Evolutionary conservation across 2,888 invertebrate species (phyloP), one percentile per base, ranked within the genome.

Genomic region (Chloroclystis v-ata): DNA sequence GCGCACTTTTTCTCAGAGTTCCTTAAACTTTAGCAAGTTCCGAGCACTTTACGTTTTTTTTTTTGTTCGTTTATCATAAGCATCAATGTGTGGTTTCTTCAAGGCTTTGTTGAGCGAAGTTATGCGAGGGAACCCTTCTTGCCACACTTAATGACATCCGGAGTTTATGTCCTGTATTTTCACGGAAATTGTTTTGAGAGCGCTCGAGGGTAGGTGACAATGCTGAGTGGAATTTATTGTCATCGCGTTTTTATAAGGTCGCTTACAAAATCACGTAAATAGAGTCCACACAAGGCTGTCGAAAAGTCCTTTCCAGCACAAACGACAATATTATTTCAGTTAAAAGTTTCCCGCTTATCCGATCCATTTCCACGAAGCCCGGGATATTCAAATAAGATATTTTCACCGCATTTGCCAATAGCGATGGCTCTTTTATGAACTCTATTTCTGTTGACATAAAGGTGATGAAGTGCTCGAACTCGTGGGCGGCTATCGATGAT

Each of bases 311-410:
- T 63, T 61, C 59, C 61, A 65, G 59, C 60, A 69, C 70, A 70
- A 73, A 75, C 70, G 72, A 74, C 72, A 78, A 77, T 79, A 78
- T 78, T 78, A 78, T 79, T 78, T 78, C 75, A 76, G 77, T 77
- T 78, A 78, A 78, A 78, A 79, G 75, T 79, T 76, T 65, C 65
- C 61, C 67, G 67, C 69, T 76, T 73, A 76, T 75, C 72, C 76
- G 72, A 72, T 77, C 76, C 75, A 72, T 76, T 75, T 70, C 70
- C 63, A 60, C 56, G 62, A 61, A 65, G 63, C 64, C 63, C 61
- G 65, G 55, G 68, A 71, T 78, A 79, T 79, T 79, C 74, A 78
- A 79, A 79, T 78, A 73, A 70, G 76, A 73, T 70, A 71, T 73
- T 69, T 70, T 72, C 70, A 67, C 67, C 65, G 65, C 63, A 60